A percentile compares a stretch with the other conserved stretches of the same genome.
phyloP scores from a whole-genome alignment of 2,797 vertebrate species.

The Vultur gryphus region DNA sequence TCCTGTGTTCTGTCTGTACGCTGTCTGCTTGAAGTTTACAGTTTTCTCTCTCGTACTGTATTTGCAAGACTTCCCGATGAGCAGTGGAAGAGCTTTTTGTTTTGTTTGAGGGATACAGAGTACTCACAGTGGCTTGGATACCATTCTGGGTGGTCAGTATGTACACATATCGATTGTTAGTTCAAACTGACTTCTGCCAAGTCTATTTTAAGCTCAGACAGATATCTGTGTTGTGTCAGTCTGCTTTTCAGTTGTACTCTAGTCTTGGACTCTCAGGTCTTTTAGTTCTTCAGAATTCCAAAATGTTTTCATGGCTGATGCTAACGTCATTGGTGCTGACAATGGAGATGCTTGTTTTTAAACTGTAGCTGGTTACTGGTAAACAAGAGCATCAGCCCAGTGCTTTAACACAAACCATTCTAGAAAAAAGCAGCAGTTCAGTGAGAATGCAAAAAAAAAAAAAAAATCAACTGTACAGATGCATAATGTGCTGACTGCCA shows the following conservation, averaged over 20 bases:
- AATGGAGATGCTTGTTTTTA: constrained; percentile 20
- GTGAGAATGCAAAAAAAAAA: neutral
- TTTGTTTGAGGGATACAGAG: neutral
- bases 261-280: neutral
- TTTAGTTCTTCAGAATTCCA: neutral
- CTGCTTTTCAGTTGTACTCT: neutral
- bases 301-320: neutral
- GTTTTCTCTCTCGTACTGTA: neutral
- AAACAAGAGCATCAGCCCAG: constrained; percentile 3
- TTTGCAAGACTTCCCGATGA: neutral
- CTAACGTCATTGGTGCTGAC: neutral
- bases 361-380: neutral
- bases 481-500: neutral
- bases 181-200: neutral
- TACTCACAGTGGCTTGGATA: neutral
- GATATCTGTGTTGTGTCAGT: neutral
- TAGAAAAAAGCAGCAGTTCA: neutral
- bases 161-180: neutral
- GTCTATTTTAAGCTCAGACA: constrained; percentile 20
- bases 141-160: neutral
- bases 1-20: neutral
- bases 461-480: neutral
- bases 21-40: neutral
- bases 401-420: neutral
- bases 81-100: neutral